Base-by-base conservation (phyloP, 2,888 invertebrate genomes). In the Polydrusus pterygomalis region DNA sequence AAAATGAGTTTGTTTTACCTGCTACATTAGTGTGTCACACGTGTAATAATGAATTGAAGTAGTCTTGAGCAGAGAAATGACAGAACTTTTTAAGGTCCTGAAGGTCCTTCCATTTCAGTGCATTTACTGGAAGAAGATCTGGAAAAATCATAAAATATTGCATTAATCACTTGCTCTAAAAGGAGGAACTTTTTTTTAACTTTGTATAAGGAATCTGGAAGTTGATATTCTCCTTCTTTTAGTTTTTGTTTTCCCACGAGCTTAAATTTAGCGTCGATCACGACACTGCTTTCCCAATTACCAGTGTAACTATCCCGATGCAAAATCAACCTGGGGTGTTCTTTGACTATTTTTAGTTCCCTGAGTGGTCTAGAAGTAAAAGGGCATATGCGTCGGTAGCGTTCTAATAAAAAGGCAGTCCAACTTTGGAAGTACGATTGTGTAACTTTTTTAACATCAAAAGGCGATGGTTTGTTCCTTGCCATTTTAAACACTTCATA, bases 401-500 rank as follows among this genome's bases (percentile, higher is more conserved):
- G 43, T 64, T 40, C 1, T 64, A 45, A 40, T 18, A 64, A 38
- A 64, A 64, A 64, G 18, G 64, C 20, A 43, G 64, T 64, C 64
- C 64, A 64, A 25, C 45, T 64, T 64, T 20, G 64, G 20, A 45
- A 64, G 45, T 45, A 64, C 11, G 64, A 45, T 58, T 51, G 70
- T 49, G 30, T 63, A 34, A 63, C 47, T 56, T 80, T 71, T 38
- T 77, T 74, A 65, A 79, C 77, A 63, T 78, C 56, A 70, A 81
- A 81, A 17, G 80, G 80, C n/a, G 43, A 45, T 25, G 79, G 81
- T 56, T 80, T 79, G 20, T 30, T 40, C 54, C 78, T 72, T 25
- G 78, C 72, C 17, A 45, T 45, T 75, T 75, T 64, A 49, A 80
- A 70, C 8, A 81, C 75, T 47, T 77, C 77, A 62, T 51, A 43